Conservation (phyloP, 2,888 invertebrate species). For the Euclidia mi region DNA sequence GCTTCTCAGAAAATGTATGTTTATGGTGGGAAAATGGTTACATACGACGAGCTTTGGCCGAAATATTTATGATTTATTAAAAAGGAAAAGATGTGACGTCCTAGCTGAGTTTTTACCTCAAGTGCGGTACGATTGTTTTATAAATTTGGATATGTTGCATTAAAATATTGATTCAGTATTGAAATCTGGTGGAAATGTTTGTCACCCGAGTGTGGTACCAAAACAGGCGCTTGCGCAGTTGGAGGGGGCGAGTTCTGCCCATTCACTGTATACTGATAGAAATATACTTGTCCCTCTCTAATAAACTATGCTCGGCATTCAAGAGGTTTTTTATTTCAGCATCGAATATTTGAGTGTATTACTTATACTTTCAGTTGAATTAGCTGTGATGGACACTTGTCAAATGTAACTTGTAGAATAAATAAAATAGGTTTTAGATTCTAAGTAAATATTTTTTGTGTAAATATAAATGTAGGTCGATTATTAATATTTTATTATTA, state of each 20-base stretch:
- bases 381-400: constrained; percentile 35
- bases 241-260: constrained; percentile 85
- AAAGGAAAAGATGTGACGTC: not conserved
- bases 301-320: constrained; percentile 63
- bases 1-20: constrained; percentile 3
- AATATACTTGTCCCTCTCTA: constrained; percentile 78
- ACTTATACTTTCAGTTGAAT: constrained; percentile 50
- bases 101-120: not conserved
- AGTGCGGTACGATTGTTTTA: constrained; percentile 2
- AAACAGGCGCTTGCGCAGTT: constrained; percentile 81
- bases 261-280: constrained; percentile 65
- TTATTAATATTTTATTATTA: no score
- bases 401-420: constrained; percentile 21
- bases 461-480: constrained; percentile 13
- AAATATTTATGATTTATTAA: not conserved
- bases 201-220: constrained; percentile 81
- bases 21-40: not conserved
- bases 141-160: constrained; percentile 14
- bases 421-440: constrained; percentile 3
- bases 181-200: constrained; percentile 62
- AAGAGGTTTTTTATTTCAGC: constrained; percentile 59
- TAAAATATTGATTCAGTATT: constrained; percentile 43
- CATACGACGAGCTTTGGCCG: not conserved
- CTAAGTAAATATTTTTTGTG: constrained; percentile 6
- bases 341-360: constrained; percentile 54